Base-by-base conservation (phyloP, 1,140 invertebrate species). In the Zaprionus lachaisei region DNA sequence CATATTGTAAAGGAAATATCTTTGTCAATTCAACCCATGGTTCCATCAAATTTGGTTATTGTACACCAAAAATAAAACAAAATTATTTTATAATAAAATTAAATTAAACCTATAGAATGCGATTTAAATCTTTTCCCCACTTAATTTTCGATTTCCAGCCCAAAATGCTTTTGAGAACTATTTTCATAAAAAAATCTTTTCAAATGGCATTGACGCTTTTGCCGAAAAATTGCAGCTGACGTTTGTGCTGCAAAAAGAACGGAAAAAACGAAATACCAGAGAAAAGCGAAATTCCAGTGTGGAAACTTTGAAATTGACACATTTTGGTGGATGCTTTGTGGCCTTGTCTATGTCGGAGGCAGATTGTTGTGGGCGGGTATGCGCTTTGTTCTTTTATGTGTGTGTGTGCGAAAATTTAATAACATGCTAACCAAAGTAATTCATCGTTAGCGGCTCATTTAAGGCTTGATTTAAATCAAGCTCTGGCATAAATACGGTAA, bases 381-480 rank as follows among this genome's bases (percentile, higher is more conserved):
- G 22, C 56, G 41, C 56, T 66, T 66, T 14, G 49, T 11, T 54
- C 49, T 24, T 47, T 47, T 38, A 7, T 56, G 49, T 31, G n/a
- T 63, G 31, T 63, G 47, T 54, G 34, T 56, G 26, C 6, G 28
- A 54, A 47, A 41, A 34, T 74, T 62, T 60, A 68, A 68, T 68
- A 68, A 24, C 15, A 56, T 67, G 49, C 34, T 15, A 12, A 4
- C 9, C 58, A 14, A 47, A 28, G 72, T 74, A 60, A 69, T 62
- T 69, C 72, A 47, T 76, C 55, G 76, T 69, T 69, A 61, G 58
- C 72, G 38, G 60, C 47, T 66, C 76, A 70, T 79, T 79, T 71
- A 44, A 71, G 72, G 20, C 57, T 62, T 56, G 63, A 79, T 72
- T 79, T 66, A 79, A 79, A 79, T 76, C 67, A 60, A 60, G 54